Evolutionary conservation across 2,797 vertebrate genomes (phyloP), one percentile per base, ranked within the genome.

Genomic region (Microctenopoma stevenorrisi): DNA sequence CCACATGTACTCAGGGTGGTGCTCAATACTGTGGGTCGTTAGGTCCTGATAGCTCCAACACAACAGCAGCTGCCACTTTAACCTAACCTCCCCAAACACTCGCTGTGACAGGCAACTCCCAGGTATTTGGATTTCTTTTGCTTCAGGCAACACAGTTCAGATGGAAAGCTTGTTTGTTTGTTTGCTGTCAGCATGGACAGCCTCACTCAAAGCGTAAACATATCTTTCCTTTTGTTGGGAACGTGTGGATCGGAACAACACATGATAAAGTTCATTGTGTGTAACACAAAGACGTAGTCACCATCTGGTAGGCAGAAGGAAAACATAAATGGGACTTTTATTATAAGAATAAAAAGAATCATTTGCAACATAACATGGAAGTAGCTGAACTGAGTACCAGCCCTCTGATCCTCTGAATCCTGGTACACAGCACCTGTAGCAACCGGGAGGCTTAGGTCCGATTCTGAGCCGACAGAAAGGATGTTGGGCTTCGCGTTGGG

Each of bases 91-190:
- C 74, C 68, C 67, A 50, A 47, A 69, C 53, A 69, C 66, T 77
- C 80, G 69, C 72, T 16, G 59, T 77, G 84, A 86, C 85, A 80
- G 69, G 64, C 50, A 50, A 76, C 68, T 67, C 70, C 58, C 68
- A 70, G 69, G 72, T 73, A 63, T 74, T 63, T 68, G 62, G 56
- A 54, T 78, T 79, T 74, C 38, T 62, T 70, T 78, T 55, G 74
- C 76, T 76, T 68, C 30, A 26, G 70, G 83, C 74, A 58, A 55
- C 61, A 33, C 0, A 0, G 30, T 26, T 61, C 38, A 63, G 67
- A 84, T 76, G 73, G 77, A 66, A 40, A 73, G 75, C 73, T 62
- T 1, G 30, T 61, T 60, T 68, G 64, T 83, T 76, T 54, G 65
- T 68, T 70, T 35, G 73, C 53, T 67, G 58, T 79, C 74, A 72